These are phyloP conservation scores for Centropristis striata DNA, from an alignment of 2,113 vertebrate genomes.

Conservation along the genomic window DNA sequence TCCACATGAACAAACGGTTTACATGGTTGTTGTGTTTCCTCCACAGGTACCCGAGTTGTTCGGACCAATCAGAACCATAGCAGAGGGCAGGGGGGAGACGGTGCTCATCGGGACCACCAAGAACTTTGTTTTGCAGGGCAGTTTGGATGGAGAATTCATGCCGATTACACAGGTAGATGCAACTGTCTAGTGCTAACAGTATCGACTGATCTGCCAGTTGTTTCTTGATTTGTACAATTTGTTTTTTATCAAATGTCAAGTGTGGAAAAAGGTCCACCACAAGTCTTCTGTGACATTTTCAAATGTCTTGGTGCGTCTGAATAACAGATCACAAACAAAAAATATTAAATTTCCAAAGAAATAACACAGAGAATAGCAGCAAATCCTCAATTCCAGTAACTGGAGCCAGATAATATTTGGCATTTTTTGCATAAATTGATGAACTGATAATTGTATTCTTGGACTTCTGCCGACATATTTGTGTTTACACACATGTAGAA, in stretches of 20 bases:
- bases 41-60: conserved; percentile 94
- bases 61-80: conserved; percentile 95
- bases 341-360: background rate
- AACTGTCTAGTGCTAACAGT: background rate
- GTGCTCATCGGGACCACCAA: conserved; percentile 96
- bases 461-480: too few relatives aligned
- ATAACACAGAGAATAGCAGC: background rate
- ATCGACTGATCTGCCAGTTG: background rate
- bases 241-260: background rate
- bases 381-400: background rate
- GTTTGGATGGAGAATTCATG: conserved; percentile 91
- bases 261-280: background rate
- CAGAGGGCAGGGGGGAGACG: conserved; percentile 92
- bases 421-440: background rate
- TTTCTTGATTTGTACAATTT: background rate
- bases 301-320: too few relatives aligned
- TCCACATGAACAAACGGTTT: background rate
- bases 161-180: conserved; percentile 93
- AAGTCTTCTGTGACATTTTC: background rate
- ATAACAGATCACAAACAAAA: background rate
- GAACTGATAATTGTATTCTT: too few relatives aligned
- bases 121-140: conserved; percentile 95
- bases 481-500: too few relatives aligned
- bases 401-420: background rate
- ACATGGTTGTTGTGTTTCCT: background rate